Percentiles rank a stretch among this genome's conserved stretches.
These are phyloP conservation scores for Orthosia gracilis DNA, from an alignment of 2,888 invertebrate genomes.

Conservation along the genomic window DNA sequence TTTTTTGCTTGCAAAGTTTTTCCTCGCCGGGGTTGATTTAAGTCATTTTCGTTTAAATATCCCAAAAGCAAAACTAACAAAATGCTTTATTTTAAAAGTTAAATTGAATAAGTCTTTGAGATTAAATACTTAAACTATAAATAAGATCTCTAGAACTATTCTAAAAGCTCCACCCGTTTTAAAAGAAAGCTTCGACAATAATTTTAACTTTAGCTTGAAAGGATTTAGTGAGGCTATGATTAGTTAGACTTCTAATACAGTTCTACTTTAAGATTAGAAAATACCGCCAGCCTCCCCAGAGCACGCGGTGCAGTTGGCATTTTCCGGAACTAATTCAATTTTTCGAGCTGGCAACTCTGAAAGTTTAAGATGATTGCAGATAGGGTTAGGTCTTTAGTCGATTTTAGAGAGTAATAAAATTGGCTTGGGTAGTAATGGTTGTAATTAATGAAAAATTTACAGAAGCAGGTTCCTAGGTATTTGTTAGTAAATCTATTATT, in stretches of 20 bases:
- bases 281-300: not conserved
- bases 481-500: not conserved
- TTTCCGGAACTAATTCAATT: not conserved
- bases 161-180: not conserved
- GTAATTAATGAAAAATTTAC: not conserved
- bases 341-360: not conserved
- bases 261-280: not conserved
- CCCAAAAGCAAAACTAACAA: not conserved
- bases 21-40: not conserved
- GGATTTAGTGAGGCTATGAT: not conserved
- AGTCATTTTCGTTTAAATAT: not conserved
- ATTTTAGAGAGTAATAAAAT: not conserved
- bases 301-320: no score
- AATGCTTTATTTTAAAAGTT: not conserved
- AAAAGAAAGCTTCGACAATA: not conserved
- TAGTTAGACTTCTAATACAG: not conserved
- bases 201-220: not conserved
- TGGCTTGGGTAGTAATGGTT: not conserved
- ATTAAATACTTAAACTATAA: no score
- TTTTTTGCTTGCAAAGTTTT: not conserved
- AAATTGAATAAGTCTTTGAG: not conserved
- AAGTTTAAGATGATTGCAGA: not conserved
- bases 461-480: not conserved
- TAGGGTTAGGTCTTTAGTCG: not conserved
- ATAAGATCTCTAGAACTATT: not conserved